Percentiles rank a stretch among this genome's conserved stretches.
Evolutionary conservation across 92 coral and sea anemone genomes (phyloP).

Genomic region (Parazoanthus darwini): DNA sequence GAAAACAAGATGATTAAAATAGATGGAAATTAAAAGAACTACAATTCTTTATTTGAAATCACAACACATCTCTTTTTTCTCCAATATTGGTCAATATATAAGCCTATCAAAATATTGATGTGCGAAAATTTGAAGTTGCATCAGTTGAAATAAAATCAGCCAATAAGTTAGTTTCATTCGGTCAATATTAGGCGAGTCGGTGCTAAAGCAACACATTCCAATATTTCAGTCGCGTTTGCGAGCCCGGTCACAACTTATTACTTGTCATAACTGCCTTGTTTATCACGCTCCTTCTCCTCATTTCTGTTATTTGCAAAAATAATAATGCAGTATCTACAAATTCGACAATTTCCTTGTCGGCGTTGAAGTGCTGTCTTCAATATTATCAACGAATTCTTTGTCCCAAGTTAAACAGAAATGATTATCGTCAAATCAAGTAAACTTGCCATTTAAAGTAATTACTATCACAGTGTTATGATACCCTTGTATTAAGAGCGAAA

Average conservation of each 20-base stretch:
- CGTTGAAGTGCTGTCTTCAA: neutral
- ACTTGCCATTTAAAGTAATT: conserved; percentile 29
- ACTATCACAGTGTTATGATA: neutral
- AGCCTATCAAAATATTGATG: conserved; percentile 32
- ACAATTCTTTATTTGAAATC: neutral
- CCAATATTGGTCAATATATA: neutral
- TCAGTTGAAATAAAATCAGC: conserved; percentile 18
- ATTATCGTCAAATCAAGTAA: conserved; percentile 2
- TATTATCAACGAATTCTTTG: neutral
- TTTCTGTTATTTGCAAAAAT: neutral
- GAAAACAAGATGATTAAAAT: neutral
- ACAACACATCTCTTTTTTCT: neutral
- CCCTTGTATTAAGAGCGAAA: neutral
- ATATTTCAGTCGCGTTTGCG: neutral
- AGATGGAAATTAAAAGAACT: neutral
- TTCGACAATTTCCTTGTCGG: neutral
- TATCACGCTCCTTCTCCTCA: neutral
- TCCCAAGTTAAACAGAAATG: conserved; percentile 26
- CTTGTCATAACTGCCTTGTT: neutral
- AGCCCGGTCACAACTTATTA: neutral
- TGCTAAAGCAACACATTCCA: conserved; percentile 2
- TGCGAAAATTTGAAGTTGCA: neutral
- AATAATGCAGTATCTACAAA: neutral
- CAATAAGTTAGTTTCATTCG: neutral
- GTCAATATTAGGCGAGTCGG: conserved; percentile 16